These are phyloP conservation scores for Ashinkailepas kermadecensis DNA, from an alignment of 2,888 invertebrate species.

Conservation along the genomic window DNA sequence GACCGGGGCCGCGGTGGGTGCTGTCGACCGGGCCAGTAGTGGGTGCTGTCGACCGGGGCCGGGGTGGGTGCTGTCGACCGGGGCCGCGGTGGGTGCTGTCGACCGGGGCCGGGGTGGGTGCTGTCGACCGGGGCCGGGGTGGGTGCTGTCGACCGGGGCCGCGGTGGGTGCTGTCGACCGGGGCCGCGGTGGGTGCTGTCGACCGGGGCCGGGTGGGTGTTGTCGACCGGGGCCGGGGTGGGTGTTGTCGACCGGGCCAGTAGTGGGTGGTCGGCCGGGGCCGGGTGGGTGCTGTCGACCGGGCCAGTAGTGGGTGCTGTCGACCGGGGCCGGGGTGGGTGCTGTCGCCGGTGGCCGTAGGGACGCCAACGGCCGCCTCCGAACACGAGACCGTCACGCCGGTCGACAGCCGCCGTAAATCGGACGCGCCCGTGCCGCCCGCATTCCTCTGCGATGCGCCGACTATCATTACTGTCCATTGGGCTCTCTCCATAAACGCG, in stretches of 20 bases:
- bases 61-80: not conserved
- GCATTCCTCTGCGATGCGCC: not conserved
- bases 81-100: not conserved
- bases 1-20: too few species aligned
- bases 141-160: too few species aligned
- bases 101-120: too few species aligned
- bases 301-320: not conserved
- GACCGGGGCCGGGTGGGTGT: too few species aligned
- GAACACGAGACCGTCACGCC: not conserved
- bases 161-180: too few species aligned
- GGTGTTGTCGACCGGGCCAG: too few species aligned
- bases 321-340: not conserved
- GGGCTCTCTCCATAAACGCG: constrained; percentile 6
- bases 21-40: not conserved
- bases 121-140: too few species aligned
- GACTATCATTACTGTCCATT: constrained; percentile 13
- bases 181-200: too few species aligned
- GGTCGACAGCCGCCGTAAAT: not conserved
- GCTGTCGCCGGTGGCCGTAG: not conserved
- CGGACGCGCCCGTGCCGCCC: not conserved
- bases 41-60: too few species aligned
- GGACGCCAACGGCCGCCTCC: too few species aligned
- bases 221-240: too few species aligned
- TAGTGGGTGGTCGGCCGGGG: too few species aligned
- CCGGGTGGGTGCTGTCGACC: not conserved